Base-by-base conservation (phyloP, 1,140 invertebrate species). In the Brachionus koreanus region DNA sequence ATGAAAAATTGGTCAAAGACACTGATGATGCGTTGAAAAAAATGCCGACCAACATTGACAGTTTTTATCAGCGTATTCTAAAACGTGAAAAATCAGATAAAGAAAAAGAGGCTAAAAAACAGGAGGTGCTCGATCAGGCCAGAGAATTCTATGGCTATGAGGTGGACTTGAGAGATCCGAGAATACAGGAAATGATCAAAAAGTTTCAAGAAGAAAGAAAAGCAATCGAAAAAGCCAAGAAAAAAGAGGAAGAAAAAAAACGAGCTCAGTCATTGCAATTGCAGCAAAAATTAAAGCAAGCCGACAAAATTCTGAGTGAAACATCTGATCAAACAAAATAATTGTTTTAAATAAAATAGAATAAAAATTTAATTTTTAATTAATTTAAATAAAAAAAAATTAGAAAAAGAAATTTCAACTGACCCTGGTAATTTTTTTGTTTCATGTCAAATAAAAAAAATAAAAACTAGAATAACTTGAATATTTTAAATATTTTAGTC, bases 141-240 rank as follows among this genome's bases (percentile, higher is more conserved):
- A 42, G 79, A 46, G 79, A 82, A 5, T 82, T 67, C 67, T 82
- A 82, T 43, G 79, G 79, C 33, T 82, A 82, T 67, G 57, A 82
- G 5, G 63, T 82, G 10, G 79, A 82, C 35, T 1, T 82, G 61
- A 39, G 63, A 4, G 79, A 82, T 25, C 39, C 65, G 10, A 79
- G 76, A 61, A 61, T 79, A 0, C 76, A 79, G 57, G 76, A 79
- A 19, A 79, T 79, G 76, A 1, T 79, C 6, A 79, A 79, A 79
- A 79, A 79, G 25, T 42, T 79, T 33, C 76, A 79, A 42, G 76
- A 79, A 7, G 76, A 79, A n/a, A 39, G 61, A 23, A 79, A 79
- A 65, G 29, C 23, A 4, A 33, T 25, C 25, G 76, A 79, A 37
- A 79, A 79, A 29, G 23, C 46, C 10, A 79, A 79, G 57, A 79